A percentile compares a stretch with the other conserved stretches of the same genome.
Conservation (phyloP, 2,113 vertebrate species). For the Hylia prasina region DNA sequence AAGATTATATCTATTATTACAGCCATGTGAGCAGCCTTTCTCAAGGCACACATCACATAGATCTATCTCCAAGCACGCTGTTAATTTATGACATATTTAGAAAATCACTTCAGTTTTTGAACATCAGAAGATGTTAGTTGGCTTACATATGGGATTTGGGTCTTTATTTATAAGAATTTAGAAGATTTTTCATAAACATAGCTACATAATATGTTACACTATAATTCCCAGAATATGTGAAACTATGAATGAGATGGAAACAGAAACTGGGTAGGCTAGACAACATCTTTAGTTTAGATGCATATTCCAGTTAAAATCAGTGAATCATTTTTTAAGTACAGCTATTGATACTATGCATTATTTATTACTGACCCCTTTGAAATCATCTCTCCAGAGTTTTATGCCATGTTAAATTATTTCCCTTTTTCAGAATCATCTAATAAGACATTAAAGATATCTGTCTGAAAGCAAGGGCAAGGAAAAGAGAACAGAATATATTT, state of each 20-base stretch:
- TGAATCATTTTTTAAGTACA: not conserved
- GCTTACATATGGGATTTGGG: not conserved
- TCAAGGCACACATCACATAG: not conserved
- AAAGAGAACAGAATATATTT: not conserved
- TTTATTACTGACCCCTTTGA: constrained; percentile 3
- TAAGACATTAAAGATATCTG: not conserved
- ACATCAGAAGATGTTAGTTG: not conserved
- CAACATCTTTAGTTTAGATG: not conserved
- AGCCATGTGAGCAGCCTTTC: not conserved
- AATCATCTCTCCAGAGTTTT: not conserved
- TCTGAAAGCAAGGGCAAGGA: not conserved
- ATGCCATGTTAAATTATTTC: not conserved
- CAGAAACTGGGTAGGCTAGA: not conserved
- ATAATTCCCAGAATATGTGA: not conserved
- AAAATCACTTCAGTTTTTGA: not conserved
- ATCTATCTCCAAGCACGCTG: not conserved
- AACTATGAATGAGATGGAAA: not conserved
- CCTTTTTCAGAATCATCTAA: not conserved
- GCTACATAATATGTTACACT: not conserved
- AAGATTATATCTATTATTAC: not conserved
- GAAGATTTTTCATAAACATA: not conserved
- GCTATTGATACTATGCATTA: not conserved
- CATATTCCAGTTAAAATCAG: not conserved
- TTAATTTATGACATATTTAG: not conserved
- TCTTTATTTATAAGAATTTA: not conserved